Evolutionary conservation across 2,797 vertebrate species (phyloP).

Genomic region (Tenualosa ilisha): DNA sequence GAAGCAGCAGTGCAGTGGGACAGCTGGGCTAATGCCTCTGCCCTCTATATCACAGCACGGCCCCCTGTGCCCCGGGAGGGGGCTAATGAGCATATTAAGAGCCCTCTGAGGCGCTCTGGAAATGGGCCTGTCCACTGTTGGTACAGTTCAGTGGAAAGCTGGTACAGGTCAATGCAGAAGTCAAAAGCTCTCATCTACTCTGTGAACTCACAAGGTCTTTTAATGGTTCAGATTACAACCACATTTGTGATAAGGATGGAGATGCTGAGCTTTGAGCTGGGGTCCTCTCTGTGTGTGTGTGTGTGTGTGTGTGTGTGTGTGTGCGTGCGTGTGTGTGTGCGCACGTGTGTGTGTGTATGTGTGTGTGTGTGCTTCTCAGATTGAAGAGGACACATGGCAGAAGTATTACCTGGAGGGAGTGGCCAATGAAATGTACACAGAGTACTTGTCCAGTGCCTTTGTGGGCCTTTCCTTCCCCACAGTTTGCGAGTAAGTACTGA

Average conservation of each 20-base stretch:
- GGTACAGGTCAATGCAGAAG: not conserved
- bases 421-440: slow-evolving; percentile 99
- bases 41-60: slow-evolving; percentile 43
- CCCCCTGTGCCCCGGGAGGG: slow-evolving; percentile 33
- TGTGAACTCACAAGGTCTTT: not conserved
- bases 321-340: not conserved
- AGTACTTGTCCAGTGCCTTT: slow-evolving; percentile 99
- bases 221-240: not conserved
- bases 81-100: slow-evolving; percentile 39
- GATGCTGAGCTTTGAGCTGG: not conserved
- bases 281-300: no score
- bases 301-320: not conserved
- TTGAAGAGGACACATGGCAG: slow-evolving; percentile 99
- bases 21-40: slow-evolving; percentile 46
- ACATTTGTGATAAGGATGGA: not conserved
- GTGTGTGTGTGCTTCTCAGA: slow-evolving; percentile 71
- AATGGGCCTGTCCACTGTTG: not conserved
- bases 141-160: not conserved
- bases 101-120: not conserved
- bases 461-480: slow-evolving; percentile 97
- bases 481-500: slow-evolving; percentile 95
- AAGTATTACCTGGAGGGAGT: slow-evolving; percentile 99
- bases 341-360: not conserved
- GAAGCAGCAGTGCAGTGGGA: slow-evolving; percentile 4
- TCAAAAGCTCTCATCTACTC: not conserved